These are phyloP conservation scores for Micronycteris hirsuta DNA, from an alignment of 2,113 vertebrate genomes.

Conservation along the genomic window DNA sequence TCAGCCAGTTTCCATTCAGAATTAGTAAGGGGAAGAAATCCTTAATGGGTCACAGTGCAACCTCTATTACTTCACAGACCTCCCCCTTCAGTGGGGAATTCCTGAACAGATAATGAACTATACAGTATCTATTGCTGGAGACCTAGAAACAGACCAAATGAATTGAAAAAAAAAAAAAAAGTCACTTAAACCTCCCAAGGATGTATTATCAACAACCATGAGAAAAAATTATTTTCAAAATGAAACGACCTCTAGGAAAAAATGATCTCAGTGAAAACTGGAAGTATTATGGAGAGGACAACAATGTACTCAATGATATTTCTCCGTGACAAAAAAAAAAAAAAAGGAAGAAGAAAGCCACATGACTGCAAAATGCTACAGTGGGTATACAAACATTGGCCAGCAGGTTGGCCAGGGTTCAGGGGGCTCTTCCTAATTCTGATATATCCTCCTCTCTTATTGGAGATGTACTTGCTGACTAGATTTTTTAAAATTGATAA, in stretches of 20 bases:
- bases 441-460: not conserved
- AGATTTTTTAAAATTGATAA: not conserved
- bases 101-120: not conserved
- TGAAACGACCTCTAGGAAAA: conserved; percentile 32
- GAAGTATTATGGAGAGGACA: not conserved
- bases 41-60: conserved; percentile 33
- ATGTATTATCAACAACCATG: not conserved
- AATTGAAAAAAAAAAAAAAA: conserved; percentile 45
- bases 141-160: conserved; percentile 41
- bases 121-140: not conserved
- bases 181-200: conserved; percentile 8
- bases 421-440: not conserved
- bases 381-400: not conserved
- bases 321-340: not conserved
- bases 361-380: not conserved
- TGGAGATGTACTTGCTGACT: not conserved
- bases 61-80: conserved; percentile 6
- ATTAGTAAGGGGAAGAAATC: conserved; percentile 40
- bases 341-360: not conserved
- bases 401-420: not conserved
- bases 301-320: not conserved
- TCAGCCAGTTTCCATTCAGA: conserved; percentile 41
- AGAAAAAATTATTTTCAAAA: conserved; percentile 44
- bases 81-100: conserved; percentile 2
- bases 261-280: not conserved